Percentiles rank a stretch among this genome's conserved stretches.
Evolutionary conservation across 92 coral and sea anemone genomes (phyloP).

Genomic region (Metridium senile): DNA sequence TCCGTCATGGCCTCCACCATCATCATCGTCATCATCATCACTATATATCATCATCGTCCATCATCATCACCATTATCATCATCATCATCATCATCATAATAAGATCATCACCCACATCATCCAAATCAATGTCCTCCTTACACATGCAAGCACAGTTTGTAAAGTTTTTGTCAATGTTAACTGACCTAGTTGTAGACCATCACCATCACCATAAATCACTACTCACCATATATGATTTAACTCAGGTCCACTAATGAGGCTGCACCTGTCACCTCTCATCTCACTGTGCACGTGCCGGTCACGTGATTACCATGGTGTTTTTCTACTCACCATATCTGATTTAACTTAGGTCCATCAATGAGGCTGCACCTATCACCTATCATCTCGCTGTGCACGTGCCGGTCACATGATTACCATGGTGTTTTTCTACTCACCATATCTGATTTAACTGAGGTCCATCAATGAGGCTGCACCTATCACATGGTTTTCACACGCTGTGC

Average conservation of each 20-base stretch:
- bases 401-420: no score
- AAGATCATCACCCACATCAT: background rate
- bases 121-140: no score
- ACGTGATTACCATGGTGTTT: no score
- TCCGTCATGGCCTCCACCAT: background rate
- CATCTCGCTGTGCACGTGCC: no score
- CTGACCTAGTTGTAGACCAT: no score
- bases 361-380: no score
- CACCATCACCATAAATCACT: background rate
- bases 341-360: background rate
- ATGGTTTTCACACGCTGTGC: no score
- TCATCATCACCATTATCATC: background rate
- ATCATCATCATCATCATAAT: background rate
- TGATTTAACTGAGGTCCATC: constrained; percentile 1
- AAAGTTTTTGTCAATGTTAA: no score
- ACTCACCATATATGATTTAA: constrained; percentile 7
- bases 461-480: constrained; percentile 1
- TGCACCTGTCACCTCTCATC: no score
- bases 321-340: constrained; percentile 8
- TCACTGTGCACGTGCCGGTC: no score
- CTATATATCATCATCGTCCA: background rate
- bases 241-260: background rate
- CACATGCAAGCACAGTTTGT: no score
- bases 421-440: constrained; percentile 7
- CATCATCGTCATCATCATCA: background rate